A percentile compares a stretch with the other conserved stretches of the same genome.
Evolutionary conservation across 2,888 invertebrate species (phyloP).

Genomic region (Drosophila seclusa): DNA sequence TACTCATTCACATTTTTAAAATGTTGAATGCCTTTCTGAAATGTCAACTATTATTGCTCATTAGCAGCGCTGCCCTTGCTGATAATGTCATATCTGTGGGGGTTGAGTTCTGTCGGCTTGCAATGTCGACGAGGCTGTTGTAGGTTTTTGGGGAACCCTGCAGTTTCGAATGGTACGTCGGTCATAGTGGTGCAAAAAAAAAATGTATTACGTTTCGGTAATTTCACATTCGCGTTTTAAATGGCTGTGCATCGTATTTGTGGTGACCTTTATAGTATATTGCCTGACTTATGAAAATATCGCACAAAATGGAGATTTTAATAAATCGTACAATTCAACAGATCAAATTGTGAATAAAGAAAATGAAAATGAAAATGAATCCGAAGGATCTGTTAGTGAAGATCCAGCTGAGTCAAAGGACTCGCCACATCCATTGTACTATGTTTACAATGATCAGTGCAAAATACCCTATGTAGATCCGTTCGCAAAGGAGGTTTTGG

Average conservation of each 20-base stretch:
- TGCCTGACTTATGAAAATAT: background rate
- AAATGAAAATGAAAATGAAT: background rate
- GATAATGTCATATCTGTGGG: background rate
- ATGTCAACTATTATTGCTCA: background rate
- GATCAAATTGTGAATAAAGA: background rate
- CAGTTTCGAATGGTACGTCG: slow-evolving; percentile 31
- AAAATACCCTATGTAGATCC: slow-evolving; percentile 87
- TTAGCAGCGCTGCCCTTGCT: background rate
- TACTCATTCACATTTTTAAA: background rate
- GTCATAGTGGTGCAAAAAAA: background rate
- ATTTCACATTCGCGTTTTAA: slow-evolving; percentile 23
- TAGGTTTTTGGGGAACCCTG: background rate
- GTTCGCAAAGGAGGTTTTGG: slow-evolving; percentile 85
- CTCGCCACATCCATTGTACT: slow-evolving; percentile 24
- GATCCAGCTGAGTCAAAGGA: background rate
- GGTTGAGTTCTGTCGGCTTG: background rate
- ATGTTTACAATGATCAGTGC: slow-evolving; percentile 86
- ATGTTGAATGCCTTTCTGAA: background rate
- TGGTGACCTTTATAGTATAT: slow-evolving; percentile 10
- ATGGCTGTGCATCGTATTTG: slow-evolving; percentile 31
- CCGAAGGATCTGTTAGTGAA: background rate
- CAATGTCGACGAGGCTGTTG: background rate
- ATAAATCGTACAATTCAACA: background rate
- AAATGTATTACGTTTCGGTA: slow-evolving; percentile 29
- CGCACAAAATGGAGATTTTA: background rate